Percentiles rank a stretch among this genome's conserved stretches.
Conservation (phyloP, 1,140 invertebrate species). For the Solen grandis region DNA sequence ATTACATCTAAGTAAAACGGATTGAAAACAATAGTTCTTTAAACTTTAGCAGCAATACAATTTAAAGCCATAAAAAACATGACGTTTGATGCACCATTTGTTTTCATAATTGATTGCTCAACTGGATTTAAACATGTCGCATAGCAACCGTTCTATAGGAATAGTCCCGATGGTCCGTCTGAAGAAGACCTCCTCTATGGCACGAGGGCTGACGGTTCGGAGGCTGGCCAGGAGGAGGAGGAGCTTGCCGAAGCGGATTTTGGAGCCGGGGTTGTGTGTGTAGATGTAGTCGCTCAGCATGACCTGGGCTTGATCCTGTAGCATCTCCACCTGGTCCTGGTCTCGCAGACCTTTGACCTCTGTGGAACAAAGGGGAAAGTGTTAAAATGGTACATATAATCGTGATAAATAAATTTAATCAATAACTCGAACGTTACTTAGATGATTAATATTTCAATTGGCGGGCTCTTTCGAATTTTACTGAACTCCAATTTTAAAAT, state of each 20-base stretch:
- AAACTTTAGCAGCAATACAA: too few species aligned
- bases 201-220: conserved; percentile 86
- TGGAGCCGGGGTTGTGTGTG: conserved; percentile 89
- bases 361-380: too few species aligned
- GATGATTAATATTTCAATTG: too few species aligned
- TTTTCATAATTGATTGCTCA: too few species aligned
- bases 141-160: conserved; percentile 97
- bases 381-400: too few species aligned
- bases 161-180: conserved; percentile 97
- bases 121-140: conserved; percentile 91
- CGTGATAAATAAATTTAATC: too few species aligned
- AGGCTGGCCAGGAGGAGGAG: conserved; percentile 94
- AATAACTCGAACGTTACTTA: too few species aligned
- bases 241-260: conserved; percentile 92
- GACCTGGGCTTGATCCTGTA: conserved; percentile 98
- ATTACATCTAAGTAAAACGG: too few species aligned
- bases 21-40: too few species aligned
- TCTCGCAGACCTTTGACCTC: conserved; percentile 93
- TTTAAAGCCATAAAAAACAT: conserved; percentile 68
- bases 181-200: conserved; percentile 94
- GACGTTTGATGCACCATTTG: conserved; percentile 61
- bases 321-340: conserved; percentile 95
- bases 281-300: conserved; percentile 95
- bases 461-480: too few species aligned
- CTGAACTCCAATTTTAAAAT: too few species aligned